A percentile compares a stretch with the other conserved stretches of the same genome.
These are phyloP conservation scores for Megaleporinus macrocephalus DNA, from an alignment of 2,113 vertebrate genomes.

Conservation along the genomic window DNA sequence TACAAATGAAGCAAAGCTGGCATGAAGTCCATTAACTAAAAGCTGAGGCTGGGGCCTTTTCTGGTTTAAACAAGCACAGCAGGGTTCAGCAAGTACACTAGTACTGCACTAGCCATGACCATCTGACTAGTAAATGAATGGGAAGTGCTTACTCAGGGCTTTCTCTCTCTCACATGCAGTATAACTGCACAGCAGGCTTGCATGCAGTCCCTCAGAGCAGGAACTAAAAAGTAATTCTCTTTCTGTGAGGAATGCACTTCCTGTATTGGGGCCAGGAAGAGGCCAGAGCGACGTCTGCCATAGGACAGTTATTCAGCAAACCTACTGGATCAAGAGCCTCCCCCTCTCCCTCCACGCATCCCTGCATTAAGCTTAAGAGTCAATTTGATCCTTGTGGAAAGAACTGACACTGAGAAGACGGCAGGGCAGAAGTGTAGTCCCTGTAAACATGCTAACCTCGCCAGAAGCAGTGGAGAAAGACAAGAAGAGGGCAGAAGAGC, in stretches of 20 bases:
- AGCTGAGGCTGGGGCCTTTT: background rate
- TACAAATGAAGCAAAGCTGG: slow-evolving; percentile 42
- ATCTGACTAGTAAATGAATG: slow-evolving; percentile 44
- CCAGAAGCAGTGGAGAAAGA: slow-evolving; percentile 29
- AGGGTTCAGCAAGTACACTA: slow-evolving; percentile 38
- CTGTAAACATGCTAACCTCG: slow-evolving; percentile 7
- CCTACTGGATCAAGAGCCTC: background rate
- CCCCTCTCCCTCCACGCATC: background rate
- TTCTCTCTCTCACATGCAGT: slow-evolving; percentile 37
- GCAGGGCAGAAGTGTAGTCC: slow-evolving; percentile 29
- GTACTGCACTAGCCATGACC: slow-evolving; percentile 22
- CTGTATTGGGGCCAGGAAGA: slow-evolving; percentile 56
- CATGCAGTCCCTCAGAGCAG: slow-evolving; percentile 30
- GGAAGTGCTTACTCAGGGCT: slow-evolving; percentile 48
- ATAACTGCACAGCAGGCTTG: slow-evolving; percentile 40
- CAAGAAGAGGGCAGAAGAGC: slow-evolving; percentile 19
- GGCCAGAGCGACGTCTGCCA: slow-evolving; percentile 45
- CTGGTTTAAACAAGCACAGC: slow-evolving; percentile 13
- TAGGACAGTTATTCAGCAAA: slow-evolving; percentile 73
- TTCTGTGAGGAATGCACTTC: slow-evolving; percentile 67
- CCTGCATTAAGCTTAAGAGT: slow-evolving; percentile 10
- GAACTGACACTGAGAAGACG: slow-evolving; percentile 3
- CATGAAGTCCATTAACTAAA: background rate
- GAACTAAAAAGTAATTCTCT: slow-evolving; percentile 20
- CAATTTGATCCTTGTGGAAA: slow-evolving; percentile 7